Conservation (phyloP, 2,888 invertebrate species). For the Pristionchus arcanus region DNA sequence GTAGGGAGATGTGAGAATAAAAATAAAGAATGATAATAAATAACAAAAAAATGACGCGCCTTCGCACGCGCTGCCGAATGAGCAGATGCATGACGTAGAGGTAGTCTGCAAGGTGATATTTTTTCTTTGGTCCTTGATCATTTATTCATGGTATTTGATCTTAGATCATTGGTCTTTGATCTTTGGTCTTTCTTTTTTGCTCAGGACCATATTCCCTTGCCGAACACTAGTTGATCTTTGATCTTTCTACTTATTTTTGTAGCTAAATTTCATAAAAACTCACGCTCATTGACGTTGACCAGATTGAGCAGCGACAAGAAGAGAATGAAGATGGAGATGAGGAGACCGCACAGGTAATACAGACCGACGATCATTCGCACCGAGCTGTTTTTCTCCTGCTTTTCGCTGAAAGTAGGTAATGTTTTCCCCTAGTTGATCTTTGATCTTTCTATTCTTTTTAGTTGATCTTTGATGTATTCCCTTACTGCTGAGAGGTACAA, state of each 20-base stretch:
- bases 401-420: not conserved
- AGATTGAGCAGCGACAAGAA: not conserved
- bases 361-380: not conserved
- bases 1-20: too few species aligned
- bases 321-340: constrained; percentile 33
- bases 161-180: not conserved
- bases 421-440: too few species aligned
- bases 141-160: not conserved
- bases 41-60: not conserved
- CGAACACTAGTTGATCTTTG: not conserved
- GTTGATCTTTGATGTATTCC: too few species aligned
- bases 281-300: constrained; percentile 32
- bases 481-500: too few species aligned
- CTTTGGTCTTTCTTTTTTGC: not conserved
- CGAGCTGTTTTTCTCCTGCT: not conserved
- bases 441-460: too few species aligned
- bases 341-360: not conserved
- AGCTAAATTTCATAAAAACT: too few species aligned
- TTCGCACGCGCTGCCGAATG: not conserved
- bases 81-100: not conserved
- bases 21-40: too few species aligned
- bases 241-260: too few species aligned
- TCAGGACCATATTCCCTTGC: not conserved
- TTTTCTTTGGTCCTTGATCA: not conserved
- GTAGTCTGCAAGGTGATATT: constrained; percentile 3